phyloP scores from a whole-genome alignment of 1,140 invertebrate species.

The Drosophila athabasca region DNA sequence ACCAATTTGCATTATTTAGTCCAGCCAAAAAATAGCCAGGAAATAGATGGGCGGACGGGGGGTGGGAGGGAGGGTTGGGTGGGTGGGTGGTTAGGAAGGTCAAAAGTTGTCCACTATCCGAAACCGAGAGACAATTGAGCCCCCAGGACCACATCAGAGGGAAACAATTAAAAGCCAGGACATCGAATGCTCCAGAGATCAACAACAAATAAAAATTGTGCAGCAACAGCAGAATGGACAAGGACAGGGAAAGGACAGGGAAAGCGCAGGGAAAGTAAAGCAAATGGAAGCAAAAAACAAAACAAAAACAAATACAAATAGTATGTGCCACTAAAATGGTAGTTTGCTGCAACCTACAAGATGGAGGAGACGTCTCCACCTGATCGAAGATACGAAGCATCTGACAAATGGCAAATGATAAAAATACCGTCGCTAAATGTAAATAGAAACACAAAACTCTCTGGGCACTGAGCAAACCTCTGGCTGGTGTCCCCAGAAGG shows the following conservation, averaged over 20 bases:
- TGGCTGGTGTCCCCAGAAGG: too few relatives aligned
- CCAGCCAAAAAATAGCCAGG: conserved; percentile 20
- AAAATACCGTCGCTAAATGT: conserved; percentile 46
- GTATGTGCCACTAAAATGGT: background rate
- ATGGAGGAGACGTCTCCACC: conserved; percentile 2
- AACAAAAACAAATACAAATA: conserved; percentile 23
- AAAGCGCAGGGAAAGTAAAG: conserved; percentile 11
- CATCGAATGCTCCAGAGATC: conserved; percentile 30
- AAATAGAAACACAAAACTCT: conserved; percentile 25
- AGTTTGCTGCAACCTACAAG: background rate
- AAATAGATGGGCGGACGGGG: background rate
- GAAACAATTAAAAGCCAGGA: conserved; percentile 41
- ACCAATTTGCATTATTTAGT: conserved; percentile 52
- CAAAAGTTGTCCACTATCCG: conserved; percentile 27
- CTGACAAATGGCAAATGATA: conserved; percentile 41
- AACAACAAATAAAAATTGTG: conserved; percentile 35
- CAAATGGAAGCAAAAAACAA: conserved; percentile 6
- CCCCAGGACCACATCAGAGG: conserved; percentile 16
- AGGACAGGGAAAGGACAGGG: background rate
- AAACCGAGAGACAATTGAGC: conserved; percentile 24
- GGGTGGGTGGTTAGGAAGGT: conserved; percentile 1
- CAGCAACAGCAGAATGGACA: background rate
- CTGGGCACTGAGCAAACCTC: too few relatives aligned
- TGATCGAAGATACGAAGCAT: conserved; percentile 32
- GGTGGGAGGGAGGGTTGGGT: background rate